phyloP scores from a whole-genome alignment of 2,113 vertebrate genomes.

The Anser cygnoides region DNA sequence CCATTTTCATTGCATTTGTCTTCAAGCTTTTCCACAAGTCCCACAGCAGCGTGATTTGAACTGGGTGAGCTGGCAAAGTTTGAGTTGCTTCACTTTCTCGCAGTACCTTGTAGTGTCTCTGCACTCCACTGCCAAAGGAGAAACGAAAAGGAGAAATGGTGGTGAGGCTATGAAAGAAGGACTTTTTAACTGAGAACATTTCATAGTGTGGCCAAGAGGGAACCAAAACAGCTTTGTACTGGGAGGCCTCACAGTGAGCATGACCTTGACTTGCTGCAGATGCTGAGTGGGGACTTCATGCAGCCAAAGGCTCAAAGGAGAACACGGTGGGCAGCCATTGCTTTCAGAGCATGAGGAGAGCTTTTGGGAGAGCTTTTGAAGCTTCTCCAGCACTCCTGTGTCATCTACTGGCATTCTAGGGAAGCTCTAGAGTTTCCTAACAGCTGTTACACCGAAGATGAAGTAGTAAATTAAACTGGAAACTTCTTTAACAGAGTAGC shows the following conservation, averaged over 20 bases:
- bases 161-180: not conserved
- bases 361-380: not conserved
- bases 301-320: not conserved
- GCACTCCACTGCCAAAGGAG: conserved; percentile 82
- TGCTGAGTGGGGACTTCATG: not conserved
- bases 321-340: not conserved
- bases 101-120: conserved; percentile 95
- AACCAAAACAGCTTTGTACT: not conserved
- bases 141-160: conserved; percentile 60
- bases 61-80: conserved; percentile 91
- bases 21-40: conserved; percentile 90
- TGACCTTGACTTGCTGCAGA: not conserved
- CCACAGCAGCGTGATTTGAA: conserved; percentile 93
- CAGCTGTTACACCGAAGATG: not conserved
- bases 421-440: not conserved
- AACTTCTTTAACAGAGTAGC: not conserved
- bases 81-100: conserved; percentile 93
- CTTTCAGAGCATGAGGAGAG: not conserved
- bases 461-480: not conserved
- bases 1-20: conserved; percentile 4
- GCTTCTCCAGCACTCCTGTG: not conserved
- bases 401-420: not conserved
- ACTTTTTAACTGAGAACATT: not conserved
- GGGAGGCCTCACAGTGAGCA: not conserved
- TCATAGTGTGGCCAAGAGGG: not conserved